These are phyloP conservation scores for Gibbula magus DNA, from an alignment of 2,888 invertebrate species.

Conservation along the genomic window DNA sequence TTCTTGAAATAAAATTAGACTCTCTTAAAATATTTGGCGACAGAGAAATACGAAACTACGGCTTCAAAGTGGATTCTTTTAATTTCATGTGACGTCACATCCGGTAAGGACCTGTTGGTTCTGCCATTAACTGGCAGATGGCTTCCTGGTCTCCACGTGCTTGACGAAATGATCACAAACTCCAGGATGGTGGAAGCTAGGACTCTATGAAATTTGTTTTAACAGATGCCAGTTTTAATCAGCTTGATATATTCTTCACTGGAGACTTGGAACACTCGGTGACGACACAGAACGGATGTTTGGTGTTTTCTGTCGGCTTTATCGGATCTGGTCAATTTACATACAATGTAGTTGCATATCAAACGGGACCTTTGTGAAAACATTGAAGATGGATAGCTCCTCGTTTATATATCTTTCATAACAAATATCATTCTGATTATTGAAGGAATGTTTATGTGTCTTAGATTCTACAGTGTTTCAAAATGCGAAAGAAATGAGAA, in stretches of 20 bases:
- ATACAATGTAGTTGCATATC: too few species aligned
- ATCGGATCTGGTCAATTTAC: too few species aligned
- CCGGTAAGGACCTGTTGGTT: background rate
- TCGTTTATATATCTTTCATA: too few species aligned
- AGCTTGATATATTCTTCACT: background rate
- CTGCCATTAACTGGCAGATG: background rate
- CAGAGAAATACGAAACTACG: background rate
- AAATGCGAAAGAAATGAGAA: too few species aligned
- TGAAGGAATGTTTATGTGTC: too few species aligned
- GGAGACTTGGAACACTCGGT: background rate
- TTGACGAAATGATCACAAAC: background rate
- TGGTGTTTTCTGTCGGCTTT: background rate
- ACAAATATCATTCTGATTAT: too few species aligned
- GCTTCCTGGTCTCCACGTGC: background rate
- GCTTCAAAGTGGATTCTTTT: background rate
- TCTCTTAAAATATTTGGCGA: background rate
- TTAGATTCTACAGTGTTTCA: too few species aligned
- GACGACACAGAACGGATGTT: background rate
- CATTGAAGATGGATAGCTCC: too few species aligned
- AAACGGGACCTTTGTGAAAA: too few species aligned
- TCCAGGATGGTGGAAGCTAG: conserved; percentile 1
- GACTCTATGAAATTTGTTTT: background rate
- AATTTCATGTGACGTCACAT: conserved; percentile 11
- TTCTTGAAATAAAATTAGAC: too few species aligned
- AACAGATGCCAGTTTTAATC: conserved; percentile 10